Evolutionary conservation across 2,888 invertebrate species (phyloP), one percentile per base, ranked within the genome.

Genomic region (Hypomecis atomaria): DNA sequence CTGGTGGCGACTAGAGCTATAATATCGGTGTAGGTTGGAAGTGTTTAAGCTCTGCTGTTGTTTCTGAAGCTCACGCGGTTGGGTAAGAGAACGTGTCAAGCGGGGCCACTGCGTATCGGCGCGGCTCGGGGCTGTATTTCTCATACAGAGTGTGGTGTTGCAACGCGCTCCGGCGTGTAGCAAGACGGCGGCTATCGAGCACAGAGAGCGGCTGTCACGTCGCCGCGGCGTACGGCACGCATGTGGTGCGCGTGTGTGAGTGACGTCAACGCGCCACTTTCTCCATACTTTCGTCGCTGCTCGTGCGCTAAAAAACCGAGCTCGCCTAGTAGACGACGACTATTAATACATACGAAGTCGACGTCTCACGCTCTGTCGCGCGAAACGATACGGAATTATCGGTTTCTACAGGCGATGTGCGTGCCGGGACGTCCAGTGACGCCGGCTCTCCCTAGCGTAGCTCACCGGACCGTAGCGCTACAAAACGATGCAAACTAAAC

Each of bases 231-330:
- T 72, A 66, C 62, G 71, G 81, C 82, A 83, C 85, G 87, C 87
- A 84, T 75, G 78, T 68, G 76, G 69, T 84, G 85, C 85, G 88
- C 85, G 88, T 88, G 91, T 90, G 90, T 90, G 91, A 65, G 90
- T 92, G 90, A 92, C 92, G 92, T 91, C 88, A 89, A 89, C 88
- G 84, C 80, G 90, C 88, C 91, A 92, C 92, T 92, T 92, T 92
- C 92, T 90, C 92, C 86, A 87, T 89, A 92, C 92, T 92, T 92
- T 92, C 92, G 92, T 91, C 90, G 92, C 81, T 84, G 88, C 81
- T 86, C 81, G 82, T 84, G 90, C 85, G 88, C 91, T 92, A 92
- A 92, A 92, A 92, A 90, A 90, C 84, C 67, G 74, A 83, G 81
- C 86, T 83, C 84, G 82, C 85, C 84, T 87, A 88, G 88, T 88